Conservation (phyloP, 2,888 invertebrate genomes). For the Corythucha ciliata region DNA sequence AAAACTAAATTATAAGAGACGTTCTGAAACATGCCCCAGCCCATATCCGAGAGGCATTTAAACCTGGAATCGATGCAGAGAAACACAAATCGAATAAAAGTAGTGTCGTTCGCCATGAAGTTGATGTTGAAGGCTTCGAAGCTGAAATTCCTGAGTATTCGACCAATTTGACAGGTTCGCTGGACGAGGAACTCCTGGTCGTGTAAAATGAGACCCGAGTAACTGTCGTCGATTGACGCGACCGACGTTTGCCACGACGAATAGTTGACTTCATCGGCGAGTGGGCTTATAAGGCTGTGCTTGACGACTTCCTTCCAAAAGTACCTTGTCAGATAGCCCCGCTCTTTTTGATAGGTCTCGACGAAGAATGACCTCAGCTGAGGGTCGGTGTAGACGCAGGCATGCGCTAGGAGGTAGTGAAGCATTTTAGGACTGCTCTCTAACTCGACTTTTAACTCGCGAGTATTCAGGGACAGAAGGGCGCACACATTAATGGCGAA, state of each 20-base stretch:
- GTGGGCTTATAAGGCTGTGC: slow-evolving; percentile 11
- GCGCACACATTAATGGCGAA: slow-evolving; percentile 80
- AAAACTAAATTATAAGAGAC: slow-evolving; percentile 11
- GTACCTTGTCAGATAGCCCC: slow-evolving; percentile 10
- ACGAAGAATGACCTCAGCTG: slow-evolving; percentile 8
- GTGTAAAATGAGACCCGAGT: slow-evolving; percentile 10
- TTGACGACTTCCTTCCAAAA: slow-evolving; percentile 20
- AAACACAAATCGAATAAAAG: slow-evolving; percentile 13
- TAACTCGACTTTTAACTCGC: slow-evolving; percentile 6
- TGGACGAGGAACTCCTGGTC: slow-evolving; percentile 16
- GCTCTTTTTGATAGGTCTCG: slow-evolving; percentile 11
- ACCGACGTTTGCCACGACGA: too few species aligned
- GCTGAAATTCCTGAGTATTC: slow-evolving; percentile 13
- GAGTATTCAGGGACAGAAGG: slow-evolving; percentile 10
- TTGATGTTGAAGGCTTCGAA: neutral
- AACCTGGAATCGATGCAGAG: slow-evolving; percentile 17
- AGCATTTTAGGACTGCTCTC: slow-evolving; percentile 12
- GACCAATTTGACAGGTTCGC: slow-evolving; percentile 12
- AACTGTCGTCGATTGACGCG: slow-evolving; percentile 10
- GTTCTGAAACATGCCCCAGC: slow-evolving; percentile 15
- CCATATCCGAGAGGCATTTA: slow-evolving; percentile 16
- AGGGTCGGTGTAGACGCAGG: slow-evolving; percentile 17
- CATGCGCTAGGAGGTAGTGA: slow-evolving; percentile 18
- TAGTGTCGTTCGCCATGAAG: slow-evolving; percentile 9
- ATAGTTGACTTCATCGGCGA: slow-evolving; percentile 16